These are phyloP conservation scores for Chloropsis hardwickii DNA, from an alignment of 2,113 vertebrate genomes.

Conservation along the genomic window DNA sequence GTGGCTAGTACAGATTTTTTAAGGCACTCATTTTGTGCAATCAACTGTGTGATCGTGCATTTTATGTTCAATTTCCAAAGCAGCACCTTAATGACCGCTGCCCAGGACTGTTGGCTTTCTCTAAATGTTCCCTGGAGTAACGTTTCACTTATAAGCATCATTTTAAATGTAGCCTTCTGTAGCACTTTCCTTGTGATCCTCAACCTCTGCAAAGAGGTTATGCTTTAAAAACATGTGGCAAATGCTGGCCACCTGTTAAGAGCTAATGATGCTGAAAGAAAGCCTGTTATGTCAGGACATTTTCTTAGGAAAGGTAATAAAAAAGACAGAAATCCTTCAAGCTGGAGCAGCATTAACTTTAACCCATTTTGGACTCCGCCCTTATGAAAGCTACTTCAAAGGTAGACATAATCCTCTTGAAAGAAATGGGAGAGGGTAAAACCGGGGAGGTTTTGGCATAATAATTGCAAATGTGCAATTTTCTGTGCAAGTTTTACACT, in stretches of 20 bases:
- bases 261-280: slow-evolving; percentile 31
- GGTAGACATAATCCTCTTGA: neutral
- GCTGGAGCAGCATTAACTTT: neutral
- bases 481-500: neutral
- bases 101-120: neutral
- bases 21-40: neutral
- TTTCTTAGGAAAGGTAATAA: slow-evolving; percentile 37
- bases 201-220: slow-evolving; percentile 21
- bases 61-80: slow-evolving; percentile 41
- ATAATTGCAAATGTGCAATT: slow-evolving; percentile 40
- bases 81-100: neutral
- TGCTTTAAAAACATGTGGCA: slow-evolving; percentile 34
- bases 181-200: slow-evolving; percentile 19
- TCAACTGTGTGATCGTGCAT: neutral
- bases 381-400: slow-evolving; percentile 42
- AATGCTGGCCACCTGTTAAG: slow-evolving; percentile 44
- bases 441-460: slow-evolving; percentile 20
- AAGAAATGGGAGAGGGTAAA: neutral
- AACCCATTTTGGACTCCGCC: neutral
- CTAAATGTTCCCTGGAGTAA: slow-evolving; percentile 31
- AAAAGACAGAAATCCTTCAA: slow-evolving; percentile 46
- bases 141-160: slow-evolving; percentile 23
- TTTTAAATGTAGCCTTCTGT: slow-evolving; percentile 32
- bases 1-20: neutral
- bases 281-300: slow-evolving; percentile 17